Evolutionary conservation across 2,888 invertebrate species (phyloP).

Genomic region (Latrodectus elegans): DNA sequence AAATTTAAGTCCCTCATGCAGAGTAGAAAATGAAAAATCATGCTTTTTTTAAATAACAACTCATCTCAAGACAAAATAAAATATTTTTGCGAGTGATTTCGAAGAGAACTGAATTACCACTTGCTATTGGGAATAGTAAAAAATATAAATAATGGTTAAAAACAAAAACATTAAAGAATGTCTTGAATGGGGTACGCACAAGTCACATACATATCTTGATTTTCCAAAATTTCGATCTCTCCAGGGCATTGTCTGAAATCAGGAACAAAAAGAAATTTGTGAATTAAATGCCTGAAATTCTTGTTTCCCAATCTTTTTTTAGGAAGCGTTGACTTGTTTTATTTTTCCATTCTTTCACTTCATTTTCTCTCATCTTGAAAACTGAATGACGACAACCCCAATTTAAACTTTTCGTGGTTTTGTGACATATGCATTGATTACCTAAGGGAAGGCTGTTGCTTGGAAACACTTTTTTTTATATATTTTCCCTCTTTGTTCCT

Average conservation of each 20-base stretch:
- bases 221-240: not conserved
- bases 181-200: not conserved
- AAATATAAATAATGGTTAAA: no score
- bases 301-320: conserved; percentile 18
- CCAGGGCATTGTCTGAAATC: conserved; percentile 16
- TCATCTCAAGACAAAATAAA: no score
- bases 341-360: not conserved
- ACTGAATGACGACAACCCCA: conserved; percentile 31
- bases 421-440: conserved; percentile 36
- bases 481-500: not conserved
- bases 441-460: conserved; percentile 33
- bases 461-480: not conserved
- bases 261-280: conserved; percentile 23
- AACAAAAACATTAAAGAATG: no score
- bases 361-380: not conserved
- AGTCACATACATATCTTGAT: conserved; percentile 6
- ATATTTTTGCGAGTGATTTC: no score
- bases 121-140: no score
- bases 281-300: conserved; percentile 29
- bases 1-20: no score
- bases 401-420: conserved; percentile 35
- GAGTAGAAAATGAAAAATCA: no score
- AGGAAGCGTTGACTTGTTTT: not conserved
- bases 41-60: no score
- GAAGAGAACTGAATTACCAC: no score